Evolutionary conservation across 2,888 invertebrate genomes (phyloP), one percentile per base, ranked within the genome.

Genomic region (Eumerus sabulonum): DNA sequence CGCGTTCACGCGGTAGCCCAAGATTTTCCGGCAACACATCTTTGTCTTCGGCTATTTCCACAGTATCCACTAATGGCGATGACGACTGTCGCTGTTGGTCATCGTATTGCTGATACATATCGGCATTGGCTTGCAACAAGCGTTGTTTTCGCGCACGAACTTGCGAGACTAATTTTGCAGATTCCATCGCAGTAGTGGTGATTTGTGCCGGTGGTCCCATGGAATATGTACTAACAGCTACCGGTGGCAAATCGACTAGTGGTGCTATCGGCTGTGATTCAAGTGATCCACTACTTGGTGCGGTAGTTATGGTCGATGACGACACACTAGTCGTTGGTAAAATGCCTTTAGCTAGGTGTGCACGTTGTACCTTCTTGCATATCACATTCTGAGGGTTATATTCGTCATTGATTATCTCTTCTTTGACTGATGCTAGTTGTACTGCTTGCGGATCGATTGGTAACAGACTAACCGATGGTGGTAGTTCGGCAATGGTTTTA

Each of bases 1-100:
- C 92, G 54, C 94, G 91, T 86, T 94, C 93, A 59, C 94, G 90
- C 82, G 91, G 92, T 59, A 92, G 86, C 35, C 92, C 92, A 68
- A 89, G 83, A 76, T 89, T 88, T 76, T 87, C 87, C 0, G 88
- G 86, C 60, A 88, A 57, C 16, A 74, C 73, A 44, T 83, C 83
- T 16, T 74, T 79, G 57, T 83, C 82, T 14, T 82, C 81, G 7
- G 72, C 73, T 53, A 70, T 72, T 48, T 83, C 81, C 0, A 62
- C 77, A 1, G 64, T 73, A 9, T 63, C 66, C 9, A 66, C 85
- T 85, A 45, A 84, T 72, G n/a, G 83, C 72, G 16, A 83, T 72
- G 42, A 76, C 82, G 62, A 38, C 14, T 81, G 67, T 17, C 59
- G 62, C 19, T 64, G 67, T 38, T 59, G 66, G 9, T 40, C 1